Conservation (phyloP, 2,888 invertebrate genomes). For the Leucozona laternaria region DNA sequence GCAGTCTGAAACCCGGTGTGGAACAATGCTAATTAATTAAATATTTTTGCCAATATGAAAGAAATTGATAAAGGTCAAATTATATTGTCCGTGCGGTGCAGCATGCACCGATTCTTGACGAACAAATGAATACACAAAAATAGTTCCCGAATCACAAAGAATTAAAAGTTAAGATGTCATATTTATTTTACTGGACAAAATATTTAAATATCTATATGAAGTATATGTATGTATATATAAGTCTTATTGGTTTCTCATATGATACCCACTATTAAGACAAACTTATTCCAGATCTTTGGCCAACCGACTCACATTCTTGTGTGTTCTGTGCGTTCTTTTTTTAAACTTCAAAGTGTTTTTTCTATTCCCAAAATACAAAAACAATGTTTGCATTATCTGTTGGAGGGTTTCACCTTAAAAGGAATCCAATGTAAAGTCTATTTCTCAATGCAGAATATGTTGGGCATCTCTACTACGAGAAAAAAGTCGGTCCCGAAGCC, state of each 20-base stretch:
- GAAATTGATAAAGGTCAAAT: too few species aligned
- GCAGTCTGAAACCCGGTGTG: too few species aligned
- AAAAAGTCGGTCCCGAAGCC: constrained; percentile 11
- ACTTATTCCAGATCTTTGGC: not conserved
- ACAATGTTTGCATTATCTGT: constrained; percentile 10
- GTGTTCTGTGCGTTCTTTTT: not conserved
- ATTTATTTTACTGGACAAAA: too few species aligned
- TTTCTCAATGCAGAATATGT: not conserved
- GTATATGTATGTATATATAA: too few species aligned
- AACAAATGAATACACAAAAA: too few species aligned
- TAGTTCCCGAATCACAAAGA: too few species aligned
- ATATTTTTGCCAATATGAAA: too few species aligned
- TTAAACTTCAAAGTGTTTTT: not conserved
- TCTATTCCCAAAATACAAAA: not conserved
- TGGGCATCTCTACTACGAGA: not conserved
- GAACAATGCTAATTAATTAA: too few species aligned
- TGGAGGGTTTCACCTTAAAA: not conserved
- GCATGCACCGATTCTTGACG: too few species aligned
- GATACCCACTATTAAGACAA: not conserved
- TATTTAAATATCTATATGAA: too few species aligned
- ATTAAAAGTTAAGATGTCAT: too few species aligned
- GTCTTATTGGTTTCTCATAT: not conserved
- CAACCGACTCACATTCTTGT: not conserved
- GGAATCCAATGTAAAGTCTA: not conserved
- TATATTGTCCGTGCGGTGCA: too few species aligned